These are phyloP conservation scores for Cololabis saira DNA, from an alignment of 2,113 vertebrate genomes.

Conservation along the genomic window DNA sequence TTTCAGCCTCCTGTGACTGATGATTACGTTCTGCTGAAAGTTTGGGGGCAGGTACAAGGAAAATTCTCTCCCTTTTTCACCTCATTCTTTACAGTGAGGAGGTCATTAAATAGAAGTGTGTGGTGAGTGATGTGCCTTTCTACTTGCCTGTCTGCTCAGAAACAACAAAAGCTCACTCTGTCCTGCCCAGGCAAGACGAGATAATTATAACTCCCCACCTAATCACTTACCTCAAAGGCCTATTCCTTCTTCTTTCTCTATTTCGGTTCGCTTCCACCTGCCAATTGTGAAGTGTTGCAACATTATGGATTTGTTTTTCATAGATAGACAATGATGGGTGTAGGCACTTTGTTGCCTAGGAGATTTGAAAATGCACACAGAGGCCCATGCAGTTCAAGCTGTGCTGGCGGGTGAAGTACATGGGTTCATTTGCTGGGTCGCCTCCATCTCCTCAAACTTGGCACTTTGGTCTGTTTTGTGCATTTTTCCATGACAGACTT, in stretches of 20 bases:
- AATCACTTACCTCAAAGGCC: constrained; percentile 69
- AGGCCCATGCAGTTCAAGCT: constrained; percentile 43
- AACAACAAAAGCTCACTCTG: constrained; percentile 67
- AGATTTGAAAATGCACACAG: constrained; percentile 31
- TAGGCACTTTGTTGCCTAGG: constrained; percentile 22
- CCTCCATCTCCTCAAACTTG: constrained; percentile 37
- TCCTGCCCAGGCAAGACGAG: constrained; percentile 75
- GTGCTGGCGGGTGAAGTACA: constrained; percentile 43
- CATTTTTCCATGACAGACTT: constrained; percentile 31
- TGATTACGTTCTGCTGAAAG: constrained; percentile 69
- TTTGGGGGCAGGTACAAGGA: constrained; percentile 69
- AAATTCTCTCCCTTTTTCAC: constrained; percentile 34
- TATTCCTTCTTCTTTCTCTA: constrained; percentile 36
- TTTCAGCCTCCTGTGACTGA: constrained; percentile 4
- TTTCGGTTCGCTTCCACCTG: constrained; percentile 45
- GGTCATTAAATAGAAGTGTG: constrained; percentile 78
- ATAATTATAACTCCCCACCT: constrained; percentile 70
- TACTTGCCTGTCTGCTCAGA: constrained; percentile 55
- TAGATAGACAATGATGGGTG: constrained; percentile 66
- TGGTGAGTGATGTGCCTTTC: constrained; percentile 61
- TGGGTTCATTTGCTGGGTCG: constrained; percentile 63
- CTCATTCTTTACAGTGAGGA: constrained; percentile 58
- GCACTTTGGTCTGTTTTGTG: constrained; percentile 48
- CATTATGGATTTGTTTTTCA: constrained; percentile 44
- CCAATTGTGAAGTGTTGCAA: constrained; percentile 51